These are phyloP conservation scores for Emys orbicularis DNA, from an alignment of 2,797 vertebrate species.

Conservation along the genomic window DNA sequence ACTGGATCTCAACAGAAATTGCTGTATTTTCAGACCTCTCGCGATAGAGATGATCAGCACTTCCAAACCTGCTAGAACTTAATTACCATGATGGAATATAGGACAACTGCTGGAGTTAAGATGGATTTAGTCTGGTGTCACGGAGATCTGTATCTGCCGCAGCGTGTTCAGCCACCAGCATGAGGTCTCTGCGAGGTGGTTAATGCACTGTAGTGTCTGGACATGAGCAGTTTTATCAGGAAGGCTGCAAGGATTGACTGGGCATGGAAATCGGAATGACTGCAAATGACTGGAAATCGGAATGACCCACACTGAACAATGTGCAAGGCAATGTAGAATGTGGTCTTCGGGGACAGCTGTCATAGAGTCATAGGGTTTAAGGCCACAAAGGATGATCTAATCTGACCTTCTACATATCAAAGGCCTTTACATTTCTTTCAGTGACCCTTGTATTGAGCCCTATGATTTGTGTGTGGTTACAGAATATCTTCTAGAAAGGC, in stretches of 20 bases:
- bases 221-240: background rate
- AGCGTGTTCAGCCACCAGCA: background rate
- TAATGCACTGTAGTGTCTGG: background rate
- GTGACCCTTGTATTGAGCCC: background rate
- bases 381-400: background rate
- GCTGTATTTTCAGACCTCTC: background rate
- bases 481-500: background rate
- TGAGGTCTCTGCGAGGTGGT: background rate
- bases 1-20: background rate
- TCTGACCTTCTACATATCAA: background rate
- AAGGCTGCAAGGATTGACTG: background rate
- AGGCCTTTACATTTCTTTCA: background rate
- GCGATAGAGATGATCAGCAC: background rate
- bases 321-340: background rate
- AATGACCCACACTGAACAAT: background rate
- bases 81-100: background rate
- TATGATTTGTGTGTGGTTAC: constrained; percentile 10
- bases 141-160: background rate
- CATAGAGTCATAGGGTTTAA: background rate
- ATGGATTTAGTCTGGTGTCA: background rate
- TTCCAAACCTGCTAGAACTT: background rate
- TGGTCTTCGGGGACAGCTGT: background rate
- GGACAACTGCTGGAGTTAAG: background rate
- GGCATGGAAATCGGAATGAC: background rate
- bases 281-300: background rate